These are phyloP conservation scores for Dolomedes plantarius DNA, from an alignment of 2,888 invertebrate species.

Conservation along the genomic window DNA sequence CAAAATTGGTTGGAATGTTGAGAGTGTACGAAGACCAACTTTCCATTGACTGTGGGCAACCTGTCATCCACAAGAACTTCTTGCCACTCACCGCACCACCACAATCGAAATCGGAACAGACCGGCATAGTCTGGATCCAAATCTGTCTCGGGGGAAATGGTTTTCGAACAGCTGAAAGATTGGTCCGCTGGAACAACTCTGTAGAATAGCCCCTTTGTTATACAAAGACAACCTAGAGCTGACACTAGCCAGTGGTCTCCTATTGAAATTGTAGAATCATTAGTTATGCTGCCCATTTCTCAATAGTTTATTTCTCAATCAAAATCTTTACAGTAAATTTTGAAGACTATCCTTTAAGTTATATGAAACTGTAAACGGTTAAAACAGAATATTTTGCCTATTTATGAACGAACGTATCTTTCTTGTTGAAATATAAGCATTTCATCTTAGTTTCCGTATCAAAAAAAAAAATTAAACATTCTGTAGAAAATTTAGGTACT, in stretches of 20 bases:
- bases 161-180: slow-evolving; percentile 79
- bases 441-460: too few relatives aligned
- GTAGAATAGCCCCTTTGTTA: slow-evolving; percentile 90
- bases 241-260: slow-evolving; percentile 94
- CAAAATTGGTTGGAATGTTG: slow-evolving; percentile 89
- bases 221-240: slow-evolving; percentile 85
- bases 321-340: too few relatives aligned
- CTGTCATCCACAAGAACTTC: slow-evolving; percentile 91
- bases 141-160: slow-evolving; percentile 77
- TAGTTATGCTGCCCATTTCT: not conserved
- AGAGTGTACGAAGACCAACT: slow-evolving; percentile 90
- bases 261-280: slow-evolving; percentile 76
- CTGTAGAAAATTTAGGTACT: too few relatives aligned
- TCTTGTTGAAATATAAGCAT: too few relatives aligned
- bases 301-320: too few relatives aligned
- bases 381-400: too few relatives aligned
- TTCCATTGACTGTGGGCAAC: slow-evolving; percentile 90
- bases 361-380: too few relatives aligned
- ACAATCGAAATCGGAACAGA: slow-evolving; percentile 85
- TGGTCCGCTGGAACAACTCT: slow-evolving; percentile 94
- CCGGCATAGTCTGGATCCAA: slow-evolving; percentile 74
- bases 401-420: too few relatives aligned
- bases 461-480: too few relatives aligned
- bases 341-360: too few relatives aligned
- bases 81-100: slow-evolving; percentile 96